Evolutionary conservation across 64 coral and sea anemone genomes (phyloP).

Genomic region (Actinia tenebrosa): DNA sequence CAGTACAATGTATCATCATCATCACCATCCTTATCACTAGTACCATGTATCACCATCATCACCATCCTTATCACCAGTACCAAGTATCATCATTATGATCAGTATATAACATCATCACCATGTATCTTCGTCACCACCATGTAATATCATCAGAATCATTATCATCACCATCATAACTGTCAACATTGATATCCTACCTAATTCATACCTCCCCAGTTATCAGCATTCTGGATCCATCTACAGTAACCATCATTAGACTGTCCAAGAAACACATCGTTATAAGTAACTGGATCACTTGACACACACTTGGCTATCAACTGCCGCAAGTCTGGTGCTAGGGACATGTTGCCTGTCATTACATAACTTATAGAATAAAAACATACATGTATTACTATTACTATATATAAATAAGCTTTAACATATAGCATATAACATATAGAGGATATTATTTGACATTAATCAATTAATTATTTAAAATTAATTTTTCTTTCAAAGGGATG

Average conservation of each 20-base stretch:
- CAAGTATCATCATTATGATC: not conserved
- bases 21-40: no score
- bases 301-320: constrained; percentile 80
- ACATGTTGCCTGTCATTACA: constrained; percentile 83
- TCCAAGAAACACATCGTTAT: constrained; percentile 80
- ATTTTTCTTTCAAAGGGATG: no score
- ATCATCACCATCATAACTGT: no score
- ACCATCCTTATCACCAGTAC: not conserved
- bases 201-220: constrained; percentile 89
- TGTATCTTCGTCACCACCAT: not conserved
- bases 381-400: not conserved
- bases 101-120: not conserved
- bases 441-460: no score
- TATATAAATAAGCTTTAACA: no score
- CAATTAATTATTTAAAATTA: no score
- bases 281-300: constrained; percentile 62
- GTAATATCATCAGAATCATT: not conserved
- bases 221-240: constrained; percentile 73
- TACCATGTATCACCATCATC: not conserved
- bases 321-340: constrained; percentile 57
- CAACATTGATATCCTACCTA: not conserved
- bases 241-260: constrained; percentile 77
- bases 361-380: constrained; percentile 48
- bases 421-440: no score
- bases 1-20: not conserved